Evolutionary conservation across 2,113 vertebrate genomes (phyloP).

Genomic region (Seriola rivoliana): DNA sequence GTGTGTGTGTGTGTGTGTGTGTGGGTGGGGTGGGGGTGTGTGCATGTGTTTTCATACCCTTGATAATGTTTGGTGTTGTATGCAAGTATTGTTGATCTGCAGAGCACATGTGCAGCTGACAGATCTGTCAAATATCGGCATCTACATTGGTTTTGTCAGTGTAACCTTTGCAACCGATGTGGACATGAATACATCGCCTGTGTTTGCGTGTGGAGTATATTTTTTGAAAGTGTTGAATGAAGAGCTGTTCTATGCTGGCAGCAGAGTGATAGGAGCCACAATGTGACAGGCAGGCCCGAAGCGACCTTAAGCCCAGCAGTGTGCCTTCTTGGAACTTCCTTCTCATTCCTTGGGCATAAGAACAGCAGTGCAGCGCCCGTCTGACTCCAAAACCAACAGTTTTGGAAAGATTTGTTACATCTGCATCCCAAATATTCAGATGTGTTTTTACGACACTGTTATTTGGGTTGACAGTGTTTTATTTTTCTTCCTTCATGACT

Average conservation of each 20-base stretch:
- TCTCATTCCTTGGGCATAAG: conserved; percentile 57
- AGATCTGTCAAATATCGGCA: conserved; percentile 60
- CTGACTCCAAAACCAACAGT: conserved; percentile 65
- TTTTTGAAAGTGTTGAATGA: conserved; percentile 48
- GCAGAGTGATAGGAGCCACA: conserved; percentile 50
- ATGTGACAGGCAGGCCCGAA: conserved; percentile 56
- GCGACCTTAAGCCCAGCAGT: conserved; percentile 51
- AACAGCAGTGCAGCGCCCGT: conserved; percentile 4
- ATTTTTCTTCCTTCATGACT: conserved; percentile 32
- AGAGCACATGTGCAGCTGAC: conserved; percentile 47
- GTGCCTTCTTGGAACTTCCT: conserved; percentile 65
- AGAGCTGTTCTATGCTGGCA: conserved; percentile 54
- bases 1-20: conserved; percentile 20
- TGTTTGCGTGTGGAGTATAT: conserved; percentile 12
- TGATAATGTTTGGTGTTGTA: conserved; percentile 21
- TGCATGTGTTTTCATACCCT: conserved; percentile 20
- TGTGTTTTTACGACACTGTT: conserved; percentile 48
- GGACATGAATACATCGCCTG: conserved; percentile 31
- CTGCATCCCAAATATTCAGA: conserved; percentile 60
- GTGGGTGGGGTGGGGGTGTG: conserved; percentile 8
- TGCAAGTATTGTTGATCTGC: conserved; percentile 48
- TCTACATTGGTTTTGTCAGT: conserved; percentile 35
- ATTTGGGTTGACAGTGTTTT: conserved; percentile 46
- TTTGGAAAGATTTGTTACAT: conserved; percentile 60
- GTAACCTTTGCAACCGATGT: conserved; percentile 43